These are phyloP conservation scores for Recurvirostra avosetta DNA, from an alignment of 2,113 vertebrate species.

Conservation along the genomic window DNA sequence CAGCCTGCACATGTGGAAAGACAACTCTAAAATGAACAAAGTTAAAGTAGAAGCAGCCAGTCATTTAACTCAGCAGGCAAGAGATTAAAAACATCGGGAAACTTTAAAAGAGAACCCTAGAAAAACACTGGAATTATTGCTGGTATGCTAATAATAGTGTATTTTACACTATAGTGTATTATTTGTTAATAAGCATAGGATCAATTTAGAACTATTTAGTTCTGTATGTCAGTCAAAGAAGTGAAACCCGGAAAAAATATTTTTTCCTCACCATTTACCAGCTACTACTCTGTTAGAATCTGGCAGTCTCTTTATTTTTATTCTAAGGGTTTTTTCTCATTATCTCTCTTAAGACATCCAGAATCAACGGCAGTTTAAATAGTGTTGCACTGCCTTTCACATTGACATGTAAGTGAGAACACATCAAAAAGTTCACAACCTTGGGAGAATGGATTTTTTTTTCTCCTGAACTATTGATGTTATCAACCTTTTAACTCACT, in stretches of 20 bases:
- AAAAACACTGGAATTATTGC: neutral
- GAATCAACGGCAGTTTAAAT: neutral
- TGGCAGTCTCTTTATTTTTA: neutral
- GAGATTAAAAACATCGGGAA: neutral
- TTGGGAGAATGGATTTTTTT: neutral
- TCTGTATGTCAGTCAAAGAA: neutral
- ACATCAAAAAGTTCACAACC: neutral
- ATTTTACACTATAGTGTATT: neutral
- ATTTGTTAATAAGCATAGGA: neutral
- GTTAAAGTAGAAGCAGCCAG: neutral
- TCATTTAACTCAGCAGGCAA: neutral
- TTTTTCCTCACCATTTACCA: neutral
- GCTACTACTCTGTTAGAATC: neutral
- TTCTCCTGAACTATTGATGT: neutral
- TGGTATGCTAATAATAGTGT: neutral
- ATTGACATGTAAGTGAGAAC: neutral
- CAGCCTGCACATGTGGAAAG: fast-evolving
- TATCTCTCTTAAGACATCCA: neutral
- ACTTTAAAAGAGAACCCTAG: neutral
- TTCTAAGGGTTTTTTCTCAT: neutral
- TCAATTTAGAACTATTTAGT: neutral
- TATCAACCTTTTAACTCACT: neutral
- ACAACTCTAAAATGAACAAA: neutral
- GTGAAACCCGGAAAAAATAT: neutral
- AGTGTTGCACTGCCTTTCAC: neutral